Base-by-base conservation (phyloP, 2,797 vertebrate species). In the Thamnophis elegans region DNA sequence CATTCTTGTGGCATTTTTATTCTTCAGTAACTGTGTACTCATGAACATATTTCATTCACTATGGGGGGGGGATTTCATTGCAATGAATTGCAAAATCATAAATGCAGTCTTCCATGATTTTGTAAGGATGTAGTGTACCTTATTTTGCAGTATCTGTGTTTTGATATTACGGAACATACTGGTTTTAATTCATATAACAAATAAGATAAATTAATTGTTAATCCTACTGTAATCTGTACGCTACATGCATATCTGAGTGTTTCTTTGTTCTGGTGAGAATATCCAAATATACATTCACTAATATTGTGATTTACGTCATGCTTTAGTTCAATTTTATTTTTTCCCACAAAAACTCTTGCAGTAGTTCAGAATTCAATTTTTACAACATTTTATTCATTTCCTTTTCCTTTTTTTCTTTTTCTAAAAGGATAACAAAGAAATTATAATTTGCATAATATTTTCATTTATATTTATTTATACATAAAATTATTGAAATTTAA, bases 31-130 rank as follows among this genome's bases (percentile, higher is more conserved):
- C 73, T 56, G 59, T 87, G 20, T 60, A 60, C 54, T 82, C 55
- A 93, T n/a, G 28, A 78, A 88, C 78, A 32, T 53, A 12, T 90
- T 88, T n/a, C 47, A 90, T 59, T 73, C 73, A 85, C n/a, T 89
- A 56, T 58, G 36, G 13, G 59, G 11, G 65, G 25, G 47, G n/a
- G 0, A 47, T 73, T 62, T 32, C 58, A 26, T 87, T 47, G 26
- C 65, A 85, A 28, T 90, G 60, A 90, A 85, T 90, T 90, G 90
- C 36, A 28, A 90, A 90, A 90, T 73, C 47, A 36, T 68, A 47
- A 86, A 9, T 53, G 51, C 62, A 90, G 36, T 25, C 42, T 36
- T 58, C 28, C 9, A 25, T 89, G 54, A 62, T 85, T 89, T 89
- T 89, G 54, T 59, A 92, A 68, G 53, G 88, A 60, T 36, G 26